Conservation (phyloP, 2,888 invertebrate genomes). For the Nezara viridula region DNA sequence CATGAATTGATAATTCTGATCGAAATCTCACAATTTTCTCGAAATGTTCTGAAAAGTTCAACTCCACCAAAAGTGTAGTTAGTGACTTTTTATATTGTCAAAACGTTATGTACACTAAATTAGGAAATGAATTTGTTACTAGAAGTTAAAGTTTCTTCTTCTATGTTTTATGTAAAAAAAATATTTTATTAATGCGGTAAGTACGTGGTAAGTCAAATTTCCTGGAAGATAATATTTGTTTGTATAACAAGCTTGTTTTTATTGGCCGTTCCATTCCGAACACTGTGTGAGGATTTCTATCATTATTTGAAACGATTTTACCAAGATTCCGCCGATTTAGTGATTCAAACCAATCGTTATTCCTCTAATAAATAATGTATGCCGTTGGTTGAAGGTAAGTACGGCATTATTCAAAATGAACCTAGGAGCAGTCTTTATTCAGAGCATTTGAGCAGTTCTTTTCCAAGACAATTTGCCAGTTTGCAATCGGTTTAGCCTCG, state of each 20-base stretch:
- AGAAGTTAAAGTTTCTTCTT: too few species aligned
- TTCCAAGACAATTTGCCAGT: background rate
- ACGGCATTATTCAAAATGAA: background rate
- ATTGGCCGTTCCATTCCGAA: background rate
- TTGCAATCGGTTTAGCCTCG: background rate
- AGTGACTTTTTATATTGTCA: too few species aligned
- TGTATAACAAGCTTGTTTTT: background rate
- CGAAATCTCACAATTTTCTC: too few species aligned
- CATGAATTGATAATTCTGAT: too few species aligned
- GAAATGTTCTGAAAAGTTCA: too few species aligned
- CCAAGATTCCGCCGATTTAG: background rate
- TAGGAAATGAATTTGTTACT: too few species aligned
- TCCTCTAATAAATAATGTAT: background rate
- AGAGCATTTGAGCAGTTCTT: background rate
- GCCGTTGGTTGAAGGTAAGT: background rate
- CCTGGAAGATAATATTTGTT: background rate
- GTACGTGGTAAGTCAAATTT: background rate
- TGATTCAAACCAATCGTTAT: background rate
- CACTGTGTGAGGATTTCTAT: background rate
- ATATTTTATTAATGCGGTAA: too few species aligned
- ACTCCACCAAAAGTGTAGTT: too few species aligned
- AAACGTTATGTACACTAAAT: too few species aligned
- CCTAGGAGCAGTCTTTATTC: background rate
- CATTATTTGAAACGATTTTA: background rate
- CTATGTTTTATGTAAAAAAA: too few species aligned